A percentile compares a stretch with the other conserved stretches of the same genome.
Conservation (phyloP, 2,888 invertebrate genomes). For the Toxonevra muliebris region DNA sequence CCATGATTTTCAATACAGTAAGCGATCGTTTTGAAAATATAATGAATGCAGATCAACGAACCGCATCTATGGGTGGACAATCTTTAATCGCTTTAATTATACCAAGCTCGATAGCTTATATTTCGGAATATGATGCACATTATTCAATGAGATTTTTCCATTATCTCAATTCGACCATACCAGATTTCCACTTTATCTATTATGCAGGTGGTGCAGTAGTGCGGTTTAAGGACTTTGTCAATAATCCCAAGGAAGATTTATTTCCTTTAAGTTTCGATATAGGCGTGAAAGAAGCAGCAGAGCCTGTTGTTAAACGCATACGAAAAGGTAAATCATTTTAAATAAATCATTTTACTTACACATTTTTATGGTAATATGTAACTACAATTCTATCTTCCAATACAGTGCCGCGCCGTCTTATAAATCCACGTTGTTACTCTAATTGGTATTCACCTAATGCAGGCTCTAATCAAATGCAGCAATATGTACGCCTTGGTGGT, state of each 20-base stretch:
- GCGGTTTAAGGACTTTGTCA: conserved; percentile 70
- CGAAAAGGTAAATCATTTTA: conserved; percentile 67
- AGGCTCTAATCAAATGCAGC: conserved; percentile 66
- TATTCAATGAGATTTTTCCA: conserved; percentile 67
- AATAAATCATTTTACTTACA: too few species aligned
- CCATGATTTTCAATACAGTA: conserved; percentile 68
- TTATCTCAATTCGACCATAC: conserved; percentile 70
- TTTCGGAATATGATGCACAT: conserved; percentile 68
- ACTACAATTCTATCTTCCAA: not conserved
- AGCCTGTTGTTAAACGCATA: conserved; percentile 69
- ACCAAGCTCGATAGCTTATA: conserved; percentile 67
- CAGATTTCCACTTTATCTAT: conserved; percentile 75
- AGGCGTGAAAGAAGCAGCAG: conserved; percentile 50
- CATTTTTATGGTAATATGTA: too few species aligned
- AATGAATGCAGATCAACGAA: conserved; percentile 68
- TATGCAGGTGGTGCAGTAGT: conserved; percentile 71
- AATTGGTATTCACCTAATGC: conserved; percentile 63
- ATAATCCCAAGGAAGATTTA: conserved; percentile 69
- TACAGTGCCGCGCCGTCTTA: conserved; percentile 69
- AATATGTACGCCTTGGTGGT: conserved; percentile 72
- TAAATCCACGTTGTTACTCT: conserved; percentile 71
- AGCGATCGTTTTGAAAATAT: conserved; percentile 66
- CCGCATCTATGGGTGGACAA: conserved; percentile 71
- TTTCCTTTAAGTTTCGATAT: conserved; percentile 57
- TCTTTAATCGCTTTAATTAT: conserved; percentile 74